phyloP scores from a whole-genome alignment of 2,797 vertebrate genomes.

The Characodon lateralis region DNA sequence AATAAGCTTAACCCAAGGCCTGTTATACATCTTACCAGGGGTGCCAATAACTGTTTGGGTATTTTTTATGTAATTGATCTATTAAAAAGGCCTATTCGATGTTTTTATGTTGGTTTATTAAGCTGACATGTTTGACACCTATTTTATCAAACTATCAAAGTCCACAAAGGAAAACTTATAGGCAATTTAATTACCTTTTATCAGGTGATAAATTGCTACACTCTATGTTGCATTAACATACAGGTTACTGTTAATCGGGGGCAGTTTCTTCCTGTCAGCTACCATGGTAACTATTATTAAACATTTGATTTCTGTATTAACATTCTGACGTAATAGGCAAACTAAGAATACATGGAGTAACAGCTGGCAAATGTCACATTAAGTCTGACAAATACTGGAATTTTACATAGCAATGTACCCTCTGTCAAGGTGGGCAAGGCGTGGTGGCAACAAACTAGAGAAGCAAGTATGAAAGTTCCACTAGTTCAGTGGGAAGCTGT shows the following conservation, averaged over 20 bases:
- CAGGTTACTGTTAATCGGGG: neutral
- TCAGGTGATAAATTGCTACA: neutral
- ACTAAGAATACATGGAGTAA: neutral
- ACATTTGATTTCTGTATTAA: neutral
- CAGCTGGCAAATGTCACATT: neutral
- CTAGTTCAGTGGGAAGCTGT: conserved; percentile 53
- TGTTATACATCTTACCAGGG: too few species aligned
- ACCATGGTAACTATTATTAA: neutral
- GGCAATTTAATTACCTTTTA: neutral
- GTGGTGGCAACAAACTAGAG: conserved; percentile 59
- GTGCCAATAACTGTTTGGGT: too few species aligned
- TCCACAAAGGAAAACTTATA: neutral
- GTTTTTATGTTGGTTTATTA: neutral
- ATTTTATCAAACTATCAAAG: neutral
- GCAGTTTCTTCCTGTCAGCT: neutral
- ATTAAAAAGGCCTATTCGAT: too few species aligned
- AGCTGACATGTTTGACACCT: neutral
- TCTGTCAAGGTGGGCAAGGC: conserved; percentile 47
- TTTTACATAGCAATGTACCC: neutral
- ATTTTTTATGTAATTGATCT: too few species aligned
- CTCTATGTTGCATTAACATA: neutral
- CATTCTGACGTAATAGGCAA: neutral
- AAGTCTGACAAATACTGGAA: neutral
- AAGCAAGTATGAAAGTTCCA: conserved; percentile 45
- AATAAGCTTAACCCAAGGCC: too few species aligned